These are phyloP conservation scores for Atopsyche davidsoni DNA, from an alignment of 1,140 invertebrate genomes.

Conservation along the genomic window DNA sequence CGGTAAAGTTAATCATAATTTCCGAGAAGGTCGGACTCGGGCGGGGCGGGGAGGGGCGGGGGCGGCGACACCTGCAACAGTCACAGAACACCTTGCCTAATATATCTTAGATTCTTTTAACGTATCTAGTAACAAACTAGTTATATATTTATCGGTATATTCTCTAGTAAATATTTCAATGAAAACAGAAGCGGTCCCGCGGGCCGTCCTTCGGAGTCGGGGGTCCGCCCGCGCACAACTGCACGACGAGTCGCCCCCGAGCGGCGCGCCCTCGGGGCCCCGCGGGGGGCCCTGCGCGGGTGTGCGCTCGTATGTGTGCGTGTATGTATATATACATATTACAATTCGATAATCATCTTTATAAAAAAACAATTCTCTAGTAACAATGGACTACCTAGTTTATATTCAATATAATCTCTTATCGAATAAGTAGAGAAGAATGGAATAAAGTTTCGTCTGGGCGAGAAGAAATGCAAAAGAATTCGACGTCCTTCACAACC, in stretches of 20 bases:
- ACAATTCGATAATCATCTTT: constrained; percentile 19
- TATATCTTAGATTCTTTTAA: constrained; percentile 28
- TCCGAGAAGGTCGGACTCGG: too few species aligned
- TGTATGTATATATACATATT: constrained; percentile 12
- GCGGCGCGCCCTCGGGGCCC: too few species aligned
- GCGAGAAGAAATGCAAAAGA: constrained; percentile 28
- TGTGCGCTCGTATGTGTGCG: too few species aligned
- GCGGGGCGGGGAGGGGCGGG: constrained; percentile 10
- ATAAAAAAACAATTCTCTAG: constrained; percentile 30
- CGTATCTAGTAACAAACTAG: constrained; percentile 31
- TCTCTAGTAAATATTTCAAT: constrained; percentile 29
- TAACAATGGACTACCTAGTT: constrained; percentile 31
- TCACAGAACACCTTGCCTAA: constrained; percentile 30
- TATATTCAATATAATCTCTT: constrained; percentile 18
- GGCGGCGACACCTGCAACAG: constrained; percentile 21
- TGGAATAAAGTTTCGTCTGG: constrained; percentile 27
- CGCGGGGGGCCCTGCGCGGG: too few species aligned
- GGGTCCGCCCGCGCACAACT: too few species aligned
- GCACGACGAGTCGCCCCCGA: too few species aligned
- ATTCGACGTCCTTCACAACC: constrained; percentile 29
- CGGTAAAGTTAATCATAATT: too few species aligned
- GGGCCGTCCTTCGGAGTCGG: too few species aligned
- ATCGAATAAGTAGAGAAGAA: constrained; percentile 28
- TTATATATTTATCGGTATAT: constrained; percentile 30
- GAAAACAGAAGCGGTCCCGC: constrained; percentile 28